Conservation (phyloP, 2,797 vertebrate species). For the Cryptoprocta ferox region DNA sequence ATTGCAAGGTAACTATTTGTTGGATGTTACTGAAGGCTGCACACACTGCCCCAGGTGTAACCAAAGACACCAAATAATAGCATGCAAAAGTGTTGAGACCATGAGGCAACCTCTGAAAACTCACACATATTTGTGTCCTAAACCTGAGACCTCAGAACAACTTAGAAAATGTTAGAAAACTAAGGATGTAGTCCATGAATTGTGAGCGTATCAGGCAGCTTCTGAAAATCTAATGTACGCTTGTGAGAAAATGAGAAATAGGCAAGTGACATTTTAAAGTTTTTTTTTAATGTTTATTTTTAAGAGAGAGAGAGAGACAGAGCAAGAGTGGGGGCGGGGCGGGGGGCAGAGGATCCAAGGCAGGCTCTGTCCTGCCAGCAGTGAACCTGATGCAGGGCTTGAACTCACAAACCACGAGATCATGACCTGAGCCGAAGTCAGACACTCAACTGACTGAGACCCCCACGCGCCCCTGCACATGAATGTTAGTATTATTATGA, state of each 20-base stretch:
- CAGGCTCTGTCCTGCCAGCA: too few relatives aligned
- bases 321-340: too few relatives aligned
- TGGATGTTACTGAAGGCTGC: neutral
- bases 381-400: too few relatives aligned
- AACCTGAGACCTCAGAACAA: neutral
- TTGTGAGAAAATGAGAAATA: neutral
- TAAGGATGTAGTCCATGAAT: too few relatives aligned
- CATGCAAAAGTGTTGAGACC: neutral
- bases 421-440: too few relatives aligned
- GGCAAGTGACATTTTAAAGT: neutral
- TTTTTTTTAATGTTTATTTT: too few relatives aligned
- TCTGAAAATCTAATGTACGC: neutral
- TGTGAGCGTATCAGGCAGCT: too few relatives aligned
- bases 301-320: too few relatives aligned
- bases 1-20: neutral
- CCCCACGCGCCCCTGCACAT: too few relatives aligned
- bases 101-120: neutral
- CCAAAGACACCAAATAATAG: neutral
- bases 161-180: neutral
- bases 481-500: neutral
- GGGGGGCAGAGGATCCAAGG: too few relatives aligned
- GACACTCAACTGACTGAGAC: too few relatives aligned
- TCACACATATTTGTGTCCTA: neutral
- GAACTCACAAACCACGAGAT: too few relatives aligned
- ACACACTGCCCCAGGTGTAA: neutral